Percentiles rank a stretch among this genome's conserved stretches.
Conservation (phyloP, 2,888 invertebrate species). For the Craniophora ligustri region DNA sequence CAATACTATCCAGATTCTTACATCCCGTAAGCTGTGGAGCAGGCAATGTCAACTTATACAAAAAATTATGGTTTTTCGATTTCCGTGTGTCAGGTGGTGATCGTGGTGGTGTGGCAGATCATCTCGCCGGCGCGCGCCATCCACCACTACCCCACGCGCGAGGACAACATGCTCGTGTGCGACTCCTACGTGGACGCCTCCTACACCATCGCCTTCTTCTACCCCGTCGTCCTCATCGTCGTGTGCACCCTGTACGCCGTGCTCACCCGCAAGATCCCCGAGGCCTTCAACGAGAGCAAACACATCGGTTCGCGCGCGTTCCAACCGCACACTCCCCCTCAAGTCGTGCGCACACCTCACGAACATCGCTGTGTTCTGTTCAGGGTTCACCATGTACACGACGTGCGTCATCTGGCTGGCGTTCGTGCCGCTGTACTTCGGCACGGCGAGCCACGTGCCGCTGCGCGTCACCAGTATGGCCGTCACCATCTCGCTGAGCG, state of each 20-base stretch:
- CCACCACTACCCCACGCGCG: constrained; percentile 95
- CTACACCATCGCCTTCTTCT: constrained; percentile 97
- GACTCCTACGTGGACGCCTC: constrained; percentile 97
- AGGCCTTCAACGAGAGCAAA: constrained; percentile 99
- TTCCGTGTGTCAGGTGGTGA: constrained; percentile 89
- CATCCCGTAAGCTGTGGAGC: too few species aligned
- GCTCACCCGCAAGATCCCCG: constrained; percentile 97
- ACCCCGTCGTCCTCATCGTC: constrained; percentile 96
- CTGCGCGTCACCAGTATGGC: constrained; percentile 98
- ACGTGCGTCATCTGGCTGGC: constrained; percentile 99
- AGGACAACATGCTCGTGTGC: constrained; percentile 97
- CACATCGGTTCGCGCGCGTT: constrained; percentile 92
- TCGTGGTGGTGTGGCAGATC: constrained; percentile 96
- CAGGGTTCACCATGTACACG: constrained; percentile 99
- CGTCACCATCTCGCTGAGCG: constrained; percentile 97
- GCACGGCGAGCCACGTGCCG: constrained; percentile 96
- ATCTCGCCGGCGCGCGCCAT: constrained; percentile 97
- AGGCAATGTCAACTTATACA: too few species aligned
- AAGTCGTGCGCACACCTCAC: neutral
- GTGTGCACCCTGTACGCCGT: constrained; percentile 98
- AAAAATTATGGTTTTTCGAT: too few species aligned
- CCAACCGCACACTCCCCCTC: neutral
- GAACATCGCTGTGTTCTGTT: constrained; percentile 84
- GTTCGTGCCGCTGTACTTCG: constrained; percentile 98
- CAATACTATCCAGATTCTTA: too few species aligned